phyloP scores from a whole-genome alignment of 2,797 vertebrate species.

The Danio kyathit region DNA sequence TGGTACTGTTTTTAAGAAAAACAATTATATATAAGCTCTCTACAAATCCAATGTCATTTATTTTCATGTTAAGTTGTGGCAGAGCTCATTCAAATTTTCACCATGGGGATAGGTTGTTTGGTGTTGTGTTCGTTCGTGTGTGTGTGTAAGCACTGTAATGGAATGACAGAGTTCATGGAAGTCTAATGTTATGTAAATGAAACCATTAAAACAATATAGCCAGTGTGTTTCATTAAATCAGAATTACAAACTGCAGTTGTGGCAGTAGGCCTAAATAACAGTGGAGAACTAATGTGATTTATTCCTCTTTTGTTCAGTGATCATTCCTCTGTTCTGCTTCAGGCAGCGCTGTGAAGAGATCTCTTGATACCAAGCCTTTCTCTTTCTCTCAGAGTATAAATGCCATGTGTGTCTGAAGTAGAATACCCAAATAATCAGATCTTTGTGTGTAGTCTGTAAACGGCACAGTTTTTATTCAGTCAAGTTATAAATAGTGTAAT shows the following conservation, averaged over 20 bases:
- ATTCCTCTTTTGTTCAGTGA: constrained; percentile 45
- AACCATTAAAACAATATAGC: constrained; percentile 62
- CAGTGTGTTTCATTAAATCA: constrained; percentile 62
- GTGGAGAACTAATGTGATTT: constrained; percentile 39
- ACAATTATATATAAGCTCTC: too few relatives aligned
- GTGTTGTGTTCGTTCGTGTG: background rate
- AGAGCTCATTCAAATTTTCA: background rate
- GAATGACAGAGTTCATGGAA: constrained; percentile 46
- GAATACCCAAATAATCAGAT: constrained; percentile 43
- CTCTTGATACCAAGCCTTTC: constrained; percentile 40
- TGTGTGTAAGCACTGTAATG: background rate
- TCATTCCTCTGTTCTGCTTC: constrained; percentile 30
- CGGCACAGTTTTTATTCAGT: constrained; percentile 26
- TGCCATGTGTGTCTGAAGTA: constrained; percentile 36
- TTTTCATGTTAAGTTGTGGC: background rate
- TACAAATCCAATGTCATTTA: background rate
- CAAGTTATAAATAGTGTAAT: constrained; percentile 28
- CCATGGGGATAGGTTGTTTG: background rate
- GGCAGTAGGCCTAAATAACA: constrained; percentile 9
- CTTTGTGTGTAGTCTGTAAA: constrained; percentile 50
- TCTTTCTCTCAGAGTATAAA: constrained; percentile 39
- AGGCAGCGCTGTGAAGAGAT: constrained; percentile 43
- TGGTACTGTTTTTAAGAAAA: too few relatives aligned
- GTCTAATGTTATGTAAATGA: constrained; percentile 73
- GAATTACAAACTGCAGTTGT: constrained; percentile 59